Base-by-base conservation (phyloP, 2,113 vertebrate species). In the Potamarius usumacintae region DNA sequence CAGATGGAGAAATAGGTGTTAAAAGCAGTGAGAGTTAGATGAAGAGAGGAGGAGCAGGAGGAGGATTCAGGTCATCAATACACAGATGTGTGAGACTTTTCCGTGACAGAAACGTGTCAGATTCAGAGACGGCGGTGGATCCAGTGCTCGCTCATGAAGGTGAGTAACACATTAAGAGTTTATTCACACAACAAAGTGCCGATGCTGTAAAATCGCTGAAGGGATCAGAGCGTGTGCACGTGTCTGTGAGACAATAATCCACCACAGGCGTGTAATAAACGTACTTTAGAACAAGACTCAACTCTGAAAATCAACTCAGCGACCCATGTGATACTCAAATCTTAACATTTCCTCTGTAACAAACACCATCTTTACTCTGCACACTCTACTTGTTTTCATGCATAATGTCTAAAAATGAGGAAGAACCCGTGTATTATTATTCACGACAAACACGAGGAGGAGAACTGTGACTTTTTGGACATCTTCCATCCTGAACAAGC, bases 41-140 rank as follows among this genome's bases (percentile, higher is more conserved):
- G 82, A 48, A 83, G 69, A 63, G 82, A 83, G 76, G 85, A 88
- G 88, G 87, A 77, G n/a, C 74, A 82, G 81, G 34, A 79, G 82
- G 65, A 87, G 88, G 89, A 86, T 84, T 77, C 82, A 87, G 81
- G 86, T 85, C 42, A 76, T 67, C 17, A 9, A 5, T 72, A 42
- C 42, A 42, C 42, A 63, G 34, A 77, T 58, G 67, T 34, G 48
- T 60, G 67, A 60, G 58, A 48, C 63, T 57, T 48, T 84, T 34
- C 10, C 14, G 79, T 85, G 42, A 85, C 69, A 90, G 72, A 53
- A 85, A 48, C 71, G 82, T 55, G 74, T 53, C 22, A 53, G 87
- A 80, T 9, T 58, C 55, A 14, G 83, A n/a, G 53, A 22, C 63
- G 2, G 42, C 63, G 25, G 62, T 27, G 78, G 74, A 76, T 1